Evolutionary conservation across 37 sponge, comb jelly and placozoan genomes (phyloP).

Genomic region (Cliona cf. orientalis): DNA sequence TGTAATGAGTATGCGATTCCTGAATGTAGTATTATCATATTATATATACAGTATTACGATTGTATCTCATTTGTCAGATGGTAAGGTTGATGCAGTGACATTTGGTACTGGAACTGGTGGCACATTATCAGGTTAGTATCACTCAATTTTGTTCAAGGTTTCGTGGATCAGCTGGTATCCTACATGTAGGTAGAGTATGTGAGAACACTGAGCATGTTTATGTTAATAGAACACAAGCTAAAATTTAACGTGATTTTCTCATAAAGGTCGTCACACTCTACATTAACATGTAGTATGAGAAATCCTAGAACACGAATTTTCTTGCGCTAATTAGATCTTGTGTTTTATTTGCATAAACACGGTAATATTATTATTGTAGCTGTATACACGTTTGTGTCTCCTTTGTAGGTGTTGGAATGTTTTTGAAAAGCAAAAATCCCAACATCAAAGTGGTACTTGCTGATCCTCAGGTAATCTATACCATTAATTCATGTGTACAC

Average conservation of each 20-base stretch:
- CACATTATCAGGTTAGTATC: conserved; percentile 72
- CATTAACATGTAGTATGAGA: too few relatives aligned
- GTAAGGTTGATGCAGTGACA: conserved; percentile 84
- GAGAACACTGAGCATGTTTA: not conserved
- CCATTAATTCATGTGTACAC: not conserved
- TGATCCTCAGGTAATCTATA: conserved; percentile 82
- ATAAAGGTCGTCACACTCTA: too few relatives aligned
- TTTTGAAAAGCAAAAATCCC: conserved; percentile 73
- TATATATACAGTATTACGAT: not conserved
- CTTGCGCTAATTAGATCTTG: too few relatives aligned
- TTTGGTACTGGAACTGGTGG: conserved; percentile 92
- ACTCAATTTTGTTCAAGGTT: not conserved
- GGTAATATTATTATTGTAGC: too few relatives aligned
- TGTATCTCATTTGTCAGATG: conserved; percentile 42
- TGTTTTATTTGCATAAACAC: too few relatives aligned
- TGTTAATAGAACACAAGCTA: not conserved
- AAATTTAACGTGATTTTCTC: not conserved
- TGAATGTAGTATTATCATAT: not conserved
- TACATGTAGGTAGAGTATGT: not conserved
- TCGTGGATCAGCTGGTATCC: not conserved
- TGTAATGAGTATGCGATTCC: not conserved
- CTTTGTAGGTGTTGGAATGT: conserved; percentile 79
- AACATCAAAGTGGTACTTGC: conserved; percentile 80
- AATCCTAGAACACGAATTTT: too few relatives aligned
- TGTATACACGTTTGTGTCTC: not conserved